phyloP scores from a whole-genome alignment of 2,113 vertebrate species.

The Balaeniceps rex region DNA sequence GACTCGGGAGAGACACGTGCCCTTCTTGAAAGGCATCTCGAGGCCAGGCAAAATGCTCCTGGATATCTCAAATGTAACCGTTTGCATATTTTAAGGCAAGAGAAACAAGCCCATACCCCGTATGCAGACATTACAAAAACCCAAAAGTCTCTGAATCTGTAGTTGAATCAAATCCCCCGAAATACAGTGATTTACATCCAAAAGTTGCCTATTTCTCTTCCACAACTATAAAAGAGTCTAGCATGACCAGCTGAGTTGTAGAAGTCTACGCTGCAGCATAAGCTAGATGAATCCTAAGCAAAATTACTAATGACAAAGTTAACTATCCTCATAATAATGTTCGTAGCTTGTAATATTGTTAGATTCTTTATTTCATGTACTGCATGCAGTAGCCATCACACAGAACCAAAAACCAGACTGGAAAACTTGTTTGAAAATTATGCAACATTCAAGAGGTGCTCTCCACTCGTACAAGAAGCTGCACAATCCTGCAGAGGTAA shows the following conservation, averaged over 20 bases:
- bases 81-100: background rate
- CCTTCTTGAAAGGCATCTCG: background rate
- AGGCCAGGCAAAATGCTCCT: background rate
- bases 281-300: background rate
- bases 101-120: background rate
- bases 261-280: background rate
- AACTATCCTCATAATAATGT: background rate
- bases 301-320: background rate
- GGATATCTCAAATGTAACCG: background rate
- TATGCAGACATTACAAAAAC: background rate
- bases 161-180: background rate
- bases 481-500: background rate
- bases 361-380: background rate
- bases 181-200: background rate
- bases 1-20: rapidly evolving
- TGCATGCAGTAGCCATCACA: background rate
- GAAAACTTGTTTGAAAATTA: background rate
- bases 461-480: background rate
- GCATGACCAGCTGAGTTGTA: background rate
- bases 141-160: background rate
- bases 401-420: rapidly evolving
- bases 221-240: background rate
- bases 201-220: background rate
- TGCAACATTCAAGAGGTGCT: background rate
- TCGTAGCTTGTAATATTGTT: background rate